Evolutionary conservation across 1,140 invertebrate genomes (phyloP), one percentile per base, ranked within the genome.

Genomic region (Diorhabda elongata): DNA sequence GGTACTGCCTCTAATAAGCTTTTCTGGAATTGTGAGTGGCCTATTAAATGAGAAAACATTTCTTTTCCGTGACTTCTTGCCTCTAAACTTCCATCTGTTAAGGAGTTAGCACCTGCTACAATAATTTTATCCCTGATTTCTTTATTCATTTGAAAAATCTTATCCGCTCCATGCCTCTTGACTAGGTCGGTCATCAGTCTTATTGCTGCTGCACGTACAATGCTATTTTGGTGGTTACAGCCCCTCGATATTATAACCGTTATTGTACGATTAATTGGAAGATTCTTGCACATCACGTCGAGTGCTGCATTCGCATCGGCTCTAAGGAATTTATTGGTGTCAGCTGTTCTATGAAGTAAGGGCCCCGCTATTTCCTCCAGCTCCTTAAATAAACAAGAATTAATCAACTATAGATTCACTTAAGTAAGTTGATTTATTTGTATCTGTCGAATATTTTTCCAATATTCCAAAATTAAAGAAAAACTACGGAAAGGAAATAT

Each of bases 261-360:
- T 2, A 82, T 82, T 0, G 84, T 82, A 45, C 88, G 88, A 44
- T 82, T 80, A 58, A 85, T 87, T 69, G 82, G 86, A 57, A 91
- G 77, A 76, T 88, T 86, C 61, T 92, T 89, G 44, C 94, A 87
- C 87, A 98, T 91, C 4, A 86, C 83, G 72, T 91, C 89, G 44
- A 98, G 77, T 41, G 95, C 92, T n/a, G 85, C 83, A 11, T 92
- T 91, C 7, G 93, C 91, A 81, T 98, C 96, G 11, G 90, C 91
- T 56, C 95, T 84, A 42, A 98, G 85, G 79, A 98, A 98, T 74
- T 90, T 90, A 80, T 97, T 97, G 2, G 94, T 97, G 78, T 98
- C 96, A 0, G 93, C 93, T 56, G 92, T 93, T 74, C 95, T 90
- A 70, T 93, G 89, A 11, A 98, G 82, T 42, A 98, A 81, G 5